Percentiles rank a stretch among this genome's conserved stretches.
These are phyloP conservation scores for Lycocorax pyrrhopterus DNA, from an alignment of 2,113 vertebrate genomes.

Conservation along the genomic window DNA sequence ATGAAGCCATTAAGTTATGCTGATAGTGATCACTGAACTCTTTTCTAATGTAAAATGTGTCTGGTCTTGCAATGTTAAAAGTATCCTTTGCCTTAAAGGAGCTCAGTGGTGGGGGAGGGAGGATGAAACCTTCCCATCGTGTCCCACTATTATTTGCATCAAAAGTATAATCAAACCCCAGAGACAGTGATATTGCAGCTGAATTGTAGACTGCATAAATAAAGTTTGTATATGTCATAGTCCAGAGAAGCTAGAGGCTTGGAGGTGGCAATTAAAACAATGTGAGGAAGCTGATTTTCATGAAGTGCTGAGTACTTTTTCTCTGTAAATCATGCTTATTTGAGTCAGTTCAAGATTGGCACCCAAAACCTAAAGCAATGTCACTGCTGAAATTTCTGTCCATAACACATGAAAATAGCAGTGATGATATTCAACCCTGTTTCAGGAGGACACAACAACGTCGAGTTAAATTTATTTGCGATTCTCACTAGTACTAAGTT, in stretches of 20 bases:
- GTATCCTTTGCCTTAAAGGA: neutral
- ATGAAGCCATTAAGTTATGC: neutral
- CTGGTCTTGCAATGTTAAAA: neutral
- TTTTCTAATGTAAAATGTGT: neutral
- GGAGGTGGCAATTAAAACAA: neutral
- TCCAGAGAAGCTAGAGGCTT: neutral
- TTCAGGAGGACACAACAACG: neutral
- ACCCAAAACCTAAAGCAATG: neutral
- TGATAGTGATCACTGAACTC: neutral
- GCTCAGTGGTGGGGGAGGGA: neutral
- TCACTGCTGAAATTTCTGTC: neutral
- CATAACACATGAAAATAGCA: neutral
- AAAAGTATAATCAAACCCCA: neutral
- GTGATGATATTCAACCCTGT: neutral
- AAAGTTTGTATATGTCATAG: neutral
- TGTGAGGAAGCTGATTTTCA: neutral
- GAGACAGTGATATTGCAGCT: neutral
- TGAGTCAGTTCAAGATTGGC: neutral
- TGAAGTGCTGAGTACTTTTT: neutral
- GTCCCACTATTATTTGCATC: neutral
- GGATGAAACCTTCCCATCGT: neutral
- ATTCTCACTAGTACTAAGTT: neutral
- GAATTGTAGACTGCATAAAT: neutral
- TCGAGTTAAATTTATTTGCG: neutral
- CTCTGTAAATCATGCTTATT: neutral